phyloP scores from a whole-genome alignment of 2,888 invertebrate genomes.

The Alviniconcha strummeri region DNA sequence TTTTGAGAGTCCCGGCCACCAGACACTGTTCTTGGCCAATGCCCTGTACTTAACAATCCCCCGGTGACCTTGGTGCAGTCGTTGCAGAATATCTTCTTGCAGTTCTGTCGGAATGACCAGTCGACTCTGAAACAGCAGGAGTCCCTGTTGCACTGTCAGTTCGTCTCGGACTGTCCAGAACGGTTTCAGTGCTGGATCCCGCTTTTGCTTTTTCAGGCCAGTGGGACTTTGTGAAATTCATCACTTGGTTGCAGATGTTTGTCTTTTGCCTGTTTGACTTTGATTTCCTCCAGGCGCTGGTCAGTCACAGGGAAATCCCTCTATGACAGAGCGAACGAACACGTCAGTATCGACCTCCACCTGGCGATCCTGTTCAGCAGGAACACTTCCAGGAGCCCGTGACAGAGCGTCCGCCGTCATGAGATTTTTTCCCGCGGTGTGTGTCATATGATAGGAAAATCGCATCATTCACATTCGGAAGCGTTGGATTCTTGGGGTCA shows the following conservation, averaged over 20 bases:
- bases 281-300: neutral
- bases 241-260: conserved; percentile 8
- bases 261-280: neutral
- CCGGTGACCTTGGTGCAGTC: neutral
- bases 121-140: conserved; percentile 1
- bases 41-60: conserved; percentile 7
- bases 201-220: conserved; percentile 8
- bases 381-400: conserved; percentile 12
- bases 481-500: conserved; percentile 30
- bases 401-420: neutral
- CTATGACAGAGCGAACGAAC: neutral
- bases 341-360: conserved; percentile 11
- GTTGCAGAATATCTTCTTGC: neutral
- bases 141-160: conserved; percentile 5
- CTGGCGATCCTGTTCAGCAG: conserved; percentile 17
- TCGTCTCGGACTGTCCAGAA: neutral
- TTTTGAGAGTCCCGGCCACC: conserved; percentile 18
- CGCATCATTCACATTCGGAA: conserved; percentile 27
- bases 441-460: neutral
- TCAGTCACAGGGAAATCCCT: conserved; percentile 3
- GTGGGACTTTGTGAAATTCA: conserved; percentile 1
- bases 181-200: neutral
- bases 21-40: neutral
- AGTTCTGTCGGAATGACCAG: neutral
- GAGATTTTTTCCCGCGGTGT: conserved; percentile 1